These are phyloP conservation scores for Abscondita cerata DNA, from an alignment of 2,888 invertebrate genomes.

Conservation along the genomic window DNA sequence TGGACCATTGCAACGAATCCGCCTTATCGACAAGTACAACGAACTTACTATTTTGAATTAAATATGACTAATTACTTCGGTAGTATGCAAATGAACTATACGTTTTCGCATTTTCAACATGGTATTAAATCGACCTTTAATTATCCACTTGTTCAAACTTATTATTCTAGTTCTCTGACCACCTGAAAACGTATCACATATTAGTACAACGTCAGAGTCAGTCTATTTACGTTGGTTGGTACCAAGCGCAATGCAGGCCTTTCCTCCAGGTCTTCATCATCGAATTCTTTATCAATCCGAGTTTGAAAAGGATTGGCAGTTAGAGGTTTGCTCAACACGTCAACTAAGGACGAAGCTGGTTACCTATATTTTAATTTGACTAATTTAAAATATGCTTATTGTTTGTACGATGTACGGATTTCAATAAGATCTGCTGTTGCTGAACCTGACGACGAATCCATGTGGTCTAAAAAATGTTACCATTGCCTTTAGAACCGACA, in stretches of 20 bases:
- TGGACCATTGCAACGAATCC: slow-evolving; percentile 63
- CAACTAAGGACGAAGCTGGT: slow-evolving; percentile 17
- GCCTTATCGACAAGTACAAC: slow-evolving; percentile 62
- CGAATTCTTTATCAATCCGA: slow-evolving; percentile 63
- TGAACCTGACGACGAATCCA: slow-evolving; percentile 60
- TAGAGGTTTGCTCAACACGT: slow-evolving; percentile 38
- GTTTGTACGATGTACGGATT: slow-evolving; percentile 75
- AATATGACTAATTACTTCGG: slow-evolving; percentile 70
- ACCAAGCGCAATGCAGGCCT: slow-evolving; percentile 59
- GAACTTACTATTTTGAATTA: slow-evolving; percentile 66
- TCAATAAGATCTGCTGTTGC: slow-evolving; percentile 67
- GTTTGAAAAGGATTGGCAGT: slow-evolving; percentile 60
- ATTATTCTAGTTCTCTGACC: slow-evolving; percentile 58
- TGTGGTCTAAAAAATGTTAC: slow-evolving; percentile 76
- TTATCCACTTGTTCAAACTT: slow-evolving; percentile 5
- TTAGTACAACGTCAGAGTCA: slow-evolving; percentile 59
- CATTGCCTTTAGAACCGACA: slow-evolving; percentile 67
- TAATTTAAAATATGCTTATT: slow-evolving; percentile 69
- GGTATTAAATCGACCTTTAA: slow-evolving; percentile 51
- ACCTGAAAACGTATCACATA: slow-evolving; percentile 59
- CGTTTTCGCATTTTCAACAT: slow-evolving; percentile 65
- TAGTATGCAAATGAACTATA: slow-evolving; percentile 59
- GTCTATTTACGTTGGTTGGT: slow-evolving; percentile 61
- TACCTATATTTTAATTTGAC: slow-evolving; percentile 58
- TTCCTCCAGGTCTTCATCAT: slow-evolving; percentile 61